Conservation (phyloP, 2,888 invertebrate genomes). For the Phasia obesa region DNA sequence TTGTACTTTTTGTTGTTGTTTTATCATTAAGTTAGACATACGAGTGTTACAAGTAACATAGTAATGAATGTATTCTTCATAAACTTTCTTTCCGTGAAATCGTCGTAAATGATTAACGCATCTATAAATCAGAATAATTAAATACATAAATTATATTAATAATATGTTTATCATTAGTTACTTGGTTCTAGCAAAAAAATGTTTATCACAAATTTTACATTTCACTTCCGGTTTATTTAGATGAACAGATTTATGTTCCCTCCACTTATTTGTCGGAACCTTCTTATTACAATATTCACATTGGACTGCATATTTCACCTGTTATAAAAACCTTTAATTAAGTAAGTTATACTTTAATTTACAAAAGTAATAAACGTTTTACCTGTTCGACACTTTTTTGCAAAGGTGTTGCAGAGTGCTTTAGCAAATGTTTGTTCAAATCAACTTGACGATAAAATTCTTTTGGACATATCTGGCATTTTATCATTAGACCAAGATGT, state of each 20-base stretch:
- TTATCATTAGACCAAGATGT: conserved; percentile 54
- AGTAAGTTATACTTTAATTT: neutral
- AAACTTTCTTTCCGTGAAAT: neutral
- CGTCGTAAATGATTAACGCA: conserved; percentile 11
- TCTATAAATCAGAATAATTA: conserved; percentile 7
- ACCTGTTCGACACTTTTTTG: conserved; percentile 13
- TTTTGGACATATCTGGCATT: conserved; percentile 51
- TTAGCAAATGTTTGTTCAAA: conserved; percentile 45
- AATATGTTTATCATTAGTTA: conserved; percentile 1
- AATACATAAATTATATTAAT: neutral
- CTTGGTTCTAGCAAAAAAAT: conserved; percentile 43
- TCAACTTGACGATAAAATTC: conserved; percentile 53
- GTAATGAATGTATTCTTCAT: conserved; percentile 30
- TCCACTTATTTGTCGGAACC: conserved; percentile 9
- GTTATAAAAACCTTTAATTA: neutral
- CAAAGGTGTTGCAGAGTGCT: conserved; percentile 26
- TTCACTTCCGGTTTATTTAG: conserved; percentile 44
- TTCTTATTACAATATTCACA: conserved; percentile 48
- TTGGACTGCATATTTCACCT: conserved; percentile 42
- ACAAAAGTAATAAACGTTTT: neutral
- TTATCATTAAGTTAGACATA: conserved; percentile 17
- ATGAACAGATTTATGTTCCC: conserved; percentile 49
- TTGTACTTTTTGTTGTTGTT: conserved; percentile 13
- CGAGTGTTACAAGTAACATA: neutral
- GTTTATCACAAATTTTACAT: conserved; percentile 56